Evolutionary conservation across 2,113 vertebrate genomes (phyloP).

Genomic region (Pelodiscus sinensis): DNA sequence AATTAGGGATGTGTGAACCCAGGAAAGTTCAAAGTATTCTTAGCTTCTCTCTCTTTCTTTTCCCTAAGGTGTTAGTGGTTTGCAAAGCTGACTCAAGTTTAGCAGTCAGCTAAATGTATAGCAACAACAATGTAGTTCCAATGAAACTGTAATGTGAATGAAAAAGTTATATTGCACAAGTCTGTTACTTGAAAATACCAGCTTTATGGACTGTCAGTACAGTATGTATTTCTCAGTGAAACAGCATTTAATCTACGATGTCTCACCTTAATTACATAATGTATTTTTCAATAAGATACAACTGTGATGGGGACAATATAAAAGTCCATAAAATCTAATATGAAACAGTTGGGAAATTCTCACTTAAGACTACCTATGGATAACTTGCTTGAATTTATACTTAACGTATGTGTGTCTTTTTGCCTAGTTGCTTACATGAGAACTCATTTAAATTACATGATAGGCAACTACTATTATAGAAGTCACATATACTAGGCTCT

Average conservation of each 20-base stretch:
- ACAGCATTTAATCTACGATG: neutral
- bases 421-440: neutral
- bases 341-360: neutral
- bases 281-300: neutral
- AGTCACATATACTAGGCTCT: neutral
- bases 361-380: neutral
- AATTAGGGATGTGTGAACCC: neutral
- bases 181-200: neutral
- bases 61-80: neutral
- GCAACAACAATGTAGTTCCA: neutral
- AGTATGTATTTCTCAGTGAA: neutral
- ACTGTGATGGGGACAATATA: neutral
- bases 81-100: neutral
- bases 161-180: no score
- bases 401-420: neutral
- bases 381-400: neutral
- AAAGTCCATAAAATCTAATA: neutral
- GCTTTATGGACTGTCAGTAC: neutral
- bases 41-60: neutral
- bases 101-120: neutral
- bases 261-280: neutral
- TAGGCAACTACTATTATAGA: neutral
- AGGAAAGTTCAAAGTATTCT: neutral
- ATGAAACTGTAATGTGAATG: neutral
- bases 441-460: neutral